phyloP scores from a whole-genome alignment of 1,140 invertebrate species.

The Anagrus nilaparvatae region DNA sequence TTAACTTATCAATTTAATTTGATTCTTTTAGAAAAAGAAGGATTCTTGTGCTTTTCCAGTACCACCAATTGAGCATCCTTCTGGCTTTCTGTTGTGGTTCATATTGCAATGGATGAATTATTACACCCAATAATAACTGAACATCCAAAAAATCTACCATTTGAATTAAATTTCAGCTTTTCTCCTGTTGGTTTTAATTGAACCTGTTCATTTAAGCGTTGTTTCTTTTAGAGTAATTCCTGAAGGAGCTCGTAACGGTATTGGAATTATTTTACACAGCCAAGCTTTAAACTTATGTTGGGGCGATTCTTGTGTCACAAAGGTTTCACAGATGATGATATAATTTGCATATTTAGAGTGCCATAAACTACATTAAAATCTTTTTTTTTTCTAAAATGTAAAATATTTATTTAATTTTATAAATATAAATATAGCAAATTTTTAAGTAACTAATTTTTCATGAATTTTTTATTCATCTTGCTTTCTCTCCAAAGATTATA shows the following conservation, averaged over 20 bases:
- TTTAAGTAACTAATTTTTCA: too few species aligned
- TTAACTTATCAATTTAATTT: slow-evolving; percentile 67
- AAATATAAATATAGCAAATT: too few species aligned
- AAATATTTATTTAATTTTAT: too few species aligned
- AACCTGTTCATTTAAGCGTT: slow-evolving; percentile 36
- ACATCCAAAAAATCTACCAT: slow-evolving; percentile 39
- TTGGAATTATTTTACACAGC: slow-evolving; percentile 49
- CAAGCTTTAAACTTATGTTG: slow-evolving; percentile 47
- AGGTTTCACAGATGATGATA: too few species aligned
- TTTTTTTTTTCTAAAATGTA: too few species aligned
- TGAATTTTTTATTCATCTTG: too few species aligned
- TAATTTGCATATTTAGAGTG: too few species aligned
- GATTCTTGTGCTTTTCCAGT: slow-evolving; percentile 34
- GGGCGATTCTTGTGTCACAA: too few species aligned
- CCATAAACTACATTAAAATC: too few species aligned
- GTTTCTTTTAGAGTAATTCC: slow-evolving; percentile 31
- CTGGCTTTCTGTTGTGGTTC: slow-evolving; percentile 52
- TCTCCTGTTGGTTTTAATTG: slow-evolving; percentile 39
- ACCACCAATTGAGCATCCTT: slow-evolving; percentile 38
- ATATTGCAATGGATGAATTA: slow-evolving; percentile 54
- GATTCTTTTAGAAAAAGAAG: slow-evolving; percentile 56
- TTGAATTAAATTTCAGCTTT: slow-evolving; percentile 42
- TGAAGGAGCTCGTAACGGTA: slow-evolving; percentile 36
- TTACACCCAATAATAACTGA: slow-evolving; percentile 56
- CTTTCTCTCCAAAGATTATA: too few species aligned